Percentiles rank a stretch among this genome's conserved stretches.
Evolutionary conservation across 2,797 vertebrate species (phyloP).

Genomic region (Threskiornis aethiopicus): DNA sequence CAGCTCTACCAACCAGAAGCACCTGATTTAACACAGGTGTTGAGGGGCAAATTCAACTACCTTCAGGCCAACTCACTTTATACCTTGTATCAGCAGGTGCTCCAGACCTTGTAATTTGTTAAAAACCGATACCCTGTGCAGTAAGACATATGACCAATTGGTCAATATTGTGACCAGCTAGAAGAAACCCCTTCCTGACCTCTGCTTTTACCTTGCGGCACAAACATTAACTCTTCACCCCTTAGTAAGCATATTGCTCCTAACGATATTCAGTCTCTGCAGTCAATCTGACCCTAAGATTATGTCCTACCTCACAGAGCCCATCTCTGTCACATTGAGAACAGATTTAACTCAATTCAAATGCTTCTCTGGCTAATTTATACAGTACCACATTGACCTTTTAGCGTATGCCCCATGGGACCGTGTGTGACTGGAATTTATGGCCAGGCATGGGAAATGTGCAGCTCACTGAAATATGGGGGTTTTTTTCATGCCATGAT

Average conservation of each 20-base stretch:
- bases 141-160: background rate
- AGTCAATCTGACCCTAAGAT: background rate
- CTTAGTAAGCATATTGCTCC: background rate
- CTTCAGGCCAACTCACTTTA: background rate
- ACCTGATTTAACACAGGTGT: background rate
- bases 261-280: background rate
- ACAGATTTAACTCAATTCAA: conserved; percentile 34
- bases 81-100: background rate
- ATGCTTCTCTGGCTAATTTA: conserved; percentile 58
- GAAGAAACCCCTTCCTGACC: background rate
- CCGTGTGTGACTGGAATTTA: conserved; percentile 45
- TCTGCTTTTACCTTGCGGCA: background rate
- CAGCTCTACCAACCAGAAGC: background rate
- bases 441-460: conserved; percentile 16
- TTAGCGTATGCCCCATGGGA: conserved; percentile 16
- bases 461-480: conserved; percentile 23
- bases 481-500: background rate
- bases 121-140: background rate
- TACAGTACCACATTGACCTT: conserved; percentile 68
- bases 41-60: background rate
- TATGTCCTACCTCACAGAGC: background rate
- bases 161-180: background rate
- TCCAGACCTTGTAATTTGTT: background rate
- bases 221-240: background rate
- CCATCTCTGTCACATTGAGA: conserved; percentile 3